Percentiles rank a stretch among this genome's conserved stretches.
phyloP scores from a whole-genome alignment of 92 coral and sea anemone genomes.

The Meandrina meandrites region DNA sequence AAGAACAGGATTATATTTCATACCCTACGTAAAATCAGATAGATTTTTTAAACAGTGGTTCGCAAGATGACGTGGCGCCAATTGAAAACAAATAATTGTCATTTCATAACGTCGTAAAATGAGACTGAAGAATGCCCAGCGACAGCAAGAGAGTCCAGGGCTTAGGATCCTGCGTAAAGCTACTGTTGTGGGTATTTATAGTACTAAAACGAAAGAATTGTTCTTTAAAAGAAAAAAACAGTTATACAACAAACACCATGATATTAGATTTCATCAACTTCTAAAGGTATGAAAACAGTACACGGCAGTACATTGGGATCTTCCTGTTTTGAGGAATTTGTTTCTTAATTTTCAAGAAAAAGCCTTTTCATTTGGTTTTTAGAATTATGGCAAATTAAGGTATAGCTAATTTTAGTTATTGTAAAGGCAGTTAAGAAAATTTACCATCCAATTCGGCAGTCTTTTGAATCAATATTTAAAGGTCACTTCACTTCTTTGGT shows the following conservation, averaged over 20 bases:
- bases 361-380: neutral
- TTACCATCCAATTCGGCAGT: neutral
- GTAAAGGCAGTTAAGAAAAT: neutral
- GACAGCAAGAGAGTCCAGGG: neutral
- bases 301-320: neutral
- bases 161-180: neutral
- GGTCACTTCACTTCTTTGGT: neutral
- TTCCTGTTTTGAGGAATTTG: no score
- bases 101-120: neutral
- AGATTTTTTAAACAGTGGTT: no score
- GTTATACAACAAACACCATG: neutral
- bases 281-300: neutral
- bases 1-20: no score
- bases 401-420: neutral
- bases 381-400: neutral
- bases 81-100: no score
- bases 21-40: no score
- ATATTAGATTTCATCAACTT: neutral
- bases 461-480: neutral
- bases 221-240: neutral
- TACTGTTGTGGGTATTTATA: neutral
- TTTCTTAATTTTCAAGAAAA: no score
- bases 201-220: neutral
- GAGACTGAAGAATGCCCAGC: neutral
- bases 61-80: no score